Conservation (phyloP, 2,888 invertebrate genomes). For the Achlya flavicornis region DNA sequence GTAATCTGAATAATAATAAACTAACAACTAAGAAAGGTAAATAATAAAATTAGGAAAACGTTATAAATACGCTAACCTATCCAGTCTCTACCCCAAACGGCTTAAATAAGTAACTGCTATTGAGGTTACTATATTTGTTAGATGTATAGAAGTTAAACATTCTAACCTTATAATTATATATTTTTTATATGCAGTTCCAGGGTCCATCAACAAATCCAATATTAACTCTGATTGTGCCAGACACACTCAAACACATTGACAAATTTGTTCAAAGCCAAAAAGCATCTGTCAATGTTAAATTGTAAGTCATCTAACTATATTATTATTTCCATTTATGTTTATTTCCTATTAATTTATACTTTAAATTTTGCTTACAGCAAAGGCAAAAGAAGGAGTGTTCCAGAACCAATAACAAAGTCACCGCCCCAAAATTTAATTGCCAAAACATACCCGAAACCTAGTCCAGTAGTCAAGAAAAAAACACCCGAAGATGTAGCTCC, state of each 20-base stretch:
- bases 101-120: too few species aligned
- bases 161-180: too few species aligned
- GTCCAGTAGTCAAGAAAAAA: constrained; percentile 8
- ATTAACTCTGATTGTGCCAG: constrained; percentile 67
- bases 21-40: too few species aligned
- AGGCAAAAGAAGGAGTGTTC: constrained; percentile 70
- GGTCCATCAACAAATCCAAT: constrained; percentile 57
- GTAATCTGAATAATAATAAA: too few species aligned
- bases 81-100: too few species aligned
- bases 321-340: too few species aligned
- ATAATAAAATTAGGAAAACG: too few species aligned
- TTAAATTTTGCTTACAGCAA: constrained; percentile 52
- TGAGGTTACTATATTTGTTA: too few species aligned
- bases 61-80: too few species aligned
- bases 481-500: constrained; percentile 4
- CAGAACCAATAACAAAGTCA: constrained; percentile 31
- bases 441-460: constrained; percentile 30
- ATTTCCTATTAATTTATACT: too few species aligned
- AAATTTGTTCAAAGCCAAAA: constrained; percentile 70
- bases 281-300: constrained; percentile 46
- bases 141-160: too few species aligned
- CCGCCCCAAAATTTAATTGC: constrained; percentile 30
- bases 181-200: constrained; percentile 51
- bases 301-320: constrained; percentile 56
- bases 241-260: constrained; percentile 70